Evolutionary conservation across 2,113 vertebrate species (phyloP).

Genomic region (Protobothrops flavoviridis): DNA sequence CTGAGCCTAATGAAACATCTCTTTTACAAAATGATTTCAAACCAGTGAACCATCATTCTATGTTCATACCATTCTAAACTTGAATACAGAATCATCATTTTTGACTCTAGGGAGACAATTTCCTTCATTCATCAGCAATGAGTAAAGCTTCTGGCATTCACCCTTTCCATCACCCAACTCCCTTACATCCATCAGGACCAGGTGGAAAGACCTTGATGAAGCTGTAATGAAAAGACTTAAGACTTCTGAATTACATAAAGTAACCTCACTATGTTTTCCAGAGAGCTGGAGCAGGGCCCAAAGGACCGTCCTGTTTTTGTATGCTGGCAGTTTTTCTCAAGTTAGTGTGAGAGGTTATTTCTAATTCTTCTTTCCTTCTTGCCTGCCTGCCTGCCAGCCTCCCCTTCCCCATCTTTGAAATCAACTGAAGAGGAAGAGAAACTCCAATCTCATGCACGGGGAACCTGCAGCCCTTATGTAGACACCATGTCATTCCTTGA

Average conservation of each 20-base stretch:
- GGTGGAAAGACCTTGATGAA: conserved; percentile 61
- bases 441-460: not conserved
- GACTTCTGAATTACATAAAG: conserved; percentile 45
- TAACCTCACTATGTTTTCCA: conserved; percentile 28
- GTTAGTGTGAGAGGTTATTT: not conserved
- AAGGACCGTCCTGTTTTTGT: conserved; percentile 36
- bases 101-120: conserved; percentile 56
- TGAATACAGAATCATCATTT: conserved; percentile 49
- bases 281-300: conserved; percentile 10
- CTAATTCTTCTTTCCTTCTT: not conserved
- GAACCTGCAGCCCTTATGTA: not conserved
- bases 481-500: not conserved
- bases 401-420: conserved; percentile 43
- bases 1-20: conserved; percentile 35
- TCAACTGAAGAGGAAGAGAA: conserved; percentile 50
- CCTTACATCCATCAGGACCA: conserved; percentile 61
- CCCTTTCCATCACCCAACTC: conserved; percentile 63
- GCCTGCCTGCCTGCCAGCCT: conserved; percentile 14
- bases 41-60: conserved; percentile 47
- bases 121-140: conserved; percentile 62
- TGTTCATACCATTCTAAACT: conserved; percentile 45
- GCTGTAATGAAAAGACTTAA: conserved; percentile 59
- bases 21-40: conserved; percentile 10
- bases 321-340: conserved; percentile 23
- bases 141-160: conserved; percentile 61